A percentile compares a stretch with the other conserved stretches of the same genome.
These are phyloP conservation scores for Subanguina moxae DNA, from an alignment of 1,140 invertebrate genomes.

Conservation along the genomic window DNA sequence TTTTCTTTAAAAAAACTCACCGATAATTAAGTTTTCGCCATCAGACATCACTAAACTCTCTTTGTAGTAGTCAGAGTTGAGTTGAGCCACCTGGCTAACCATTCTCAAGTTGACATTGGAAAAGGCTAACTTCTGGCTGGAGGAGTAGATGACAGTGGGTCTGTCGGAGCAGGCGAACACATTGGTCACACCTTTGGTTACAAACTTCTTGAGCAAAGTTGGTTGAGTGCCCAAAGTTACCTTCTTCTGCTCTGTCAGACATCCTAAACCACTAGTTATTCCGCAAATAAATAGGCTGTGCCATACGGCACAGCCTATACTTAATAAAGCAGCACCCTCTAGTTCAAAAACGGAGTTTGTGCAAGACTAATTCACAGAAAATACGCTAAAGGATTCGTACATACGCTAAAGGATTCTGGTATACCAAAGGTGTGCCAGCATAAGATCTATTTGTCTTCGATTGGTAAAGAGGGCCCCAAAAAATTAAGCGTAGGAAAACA, in stretches of 20 bases:
- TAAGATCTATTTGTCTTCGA: too few species aligned
- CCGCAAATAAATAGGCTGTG: too few species aligned
- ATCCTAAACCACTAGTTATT: constrained; percentile 23
- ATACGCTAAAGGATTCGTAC: too few species aligned
- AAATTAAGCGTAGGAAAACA: too few species aligned
- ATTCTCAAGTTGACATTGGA: constrained; percentile 98
- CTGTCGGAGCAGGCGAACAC: constrained; percentile 97
- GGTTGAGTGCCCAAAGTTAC: constrained; percentile 90
- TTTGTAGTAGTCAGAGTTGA: constrained; percentile 67
- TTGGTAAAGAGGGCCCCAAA: not conserved
- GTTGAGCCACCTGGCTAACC: constrained; percentile 94
- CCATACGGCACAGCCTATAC: too few species aligned
- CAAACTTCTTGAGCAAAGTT: constrained; percentile 83
- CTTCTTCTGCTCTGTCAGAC: constrained; percentile 61
- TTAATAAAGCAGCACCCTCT: too few species aligned
- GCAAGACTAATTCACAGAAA: too few species aligned
- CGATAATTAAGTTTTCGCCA: constrained; percentile 69
- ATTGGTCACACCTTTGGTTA: constrained; percentile 77
- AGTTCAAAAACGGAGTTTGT: too few species aligned
- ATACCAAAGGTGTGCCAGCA: too few species aligned
- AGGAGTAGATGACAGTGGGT: constrained; percentile 96
- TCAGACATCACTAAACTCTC: constrained; percentile 81
- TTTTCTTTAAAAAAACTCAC: not conserved
- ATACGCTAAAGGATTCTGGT: too few species aligned
- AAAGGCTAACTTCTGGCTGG: constrained; percentile 96